Percentiles rank a stretch among this genome's conserved stretches.
These are phyloP conservation scores for Drosophila suboccidentalis DNA, from an alignment of 2,888 invertebrate species.

Conservation along the genomic window DNA sequence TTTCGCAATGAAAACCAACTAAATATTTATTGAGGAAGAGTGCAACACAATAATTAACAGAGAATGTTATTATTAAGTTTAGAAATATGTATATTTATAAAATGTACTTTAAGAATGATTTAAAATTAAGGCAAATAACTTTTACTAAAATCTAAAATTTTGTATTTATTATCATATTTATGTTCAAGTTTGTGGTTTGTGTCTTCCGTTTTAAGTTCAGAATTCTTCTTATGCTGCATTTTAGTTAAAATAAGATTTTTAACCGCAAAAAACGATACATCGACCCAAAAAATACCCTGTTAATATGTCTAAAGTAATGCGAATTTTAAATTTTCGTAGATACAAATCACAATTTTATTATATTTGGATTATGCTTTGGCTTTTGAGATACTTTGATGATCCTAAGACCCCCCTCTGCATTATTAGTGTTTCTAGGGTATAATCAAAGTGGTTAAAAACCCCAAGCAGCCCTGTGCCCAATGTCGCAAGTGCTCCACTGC, in stretches of 20 bases:
- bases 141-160: not conserved
- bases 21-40: conserved; percentile 19
- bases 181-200: not conserved
- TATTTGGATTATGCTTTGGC: not conserved
- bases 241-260: not conserved
- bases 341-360: not conserved
- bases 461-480: conserved; percentile 66
- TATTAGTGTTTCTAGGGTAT: not conserved
- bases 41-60: not conserved
- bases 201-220: not conserved
- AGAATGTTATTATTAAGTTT: not conserved
- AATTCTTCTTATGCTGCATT: not conserved
- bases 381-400: not conserved
- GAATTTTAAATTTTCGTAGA: not conserved
- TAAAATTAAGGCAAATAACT: not conserved
- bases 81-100: not conserved
- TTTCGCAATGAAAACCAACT: conserved; percentile 18
- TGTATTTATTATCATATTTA: not conserved
- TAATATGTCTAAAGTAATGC: no score
- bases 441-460: conserved; percentile 15
- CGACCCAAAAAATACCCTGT: not conserved
- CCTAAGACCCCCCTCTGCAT: not conserved
- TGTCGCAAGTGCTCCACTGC: conserved; percentile 59
- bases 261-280: not conserved
- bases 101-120: not conserved